Base-by-base conservation (phyloP, 2,888 invertebrate genomes). In the Nephrocerus scutellatus region DNA sequence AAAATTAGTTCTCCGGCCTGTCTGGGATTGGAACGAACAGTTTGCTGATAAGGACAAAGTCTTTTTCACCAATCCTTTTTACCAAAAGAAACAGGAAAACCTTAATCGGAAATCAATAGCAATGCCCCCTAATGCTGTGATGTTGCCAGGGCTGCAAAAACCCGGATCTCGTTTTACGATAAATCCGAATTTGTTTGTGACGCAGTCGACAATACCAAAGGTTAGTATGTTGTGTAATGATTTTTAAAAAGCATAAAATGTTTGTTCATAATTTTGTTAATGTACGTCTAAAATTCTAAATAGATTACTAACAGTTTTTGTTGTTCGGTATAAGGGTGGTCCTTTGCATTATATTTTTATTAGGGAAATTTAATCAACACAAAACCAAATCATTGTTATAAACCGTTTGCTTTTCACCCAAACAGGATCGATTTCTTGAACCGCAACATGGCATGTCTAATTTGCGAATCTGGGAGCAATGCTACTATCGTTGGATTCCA, bases 21-120 rank as follows among this genome's bases (percentile, higher is more conserved):
- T 86, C 3, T 93, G 92, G 92, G 86, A 90, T 59, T 92, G 91
- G 91, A 76, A 79, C 40, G 82, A 86, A 56, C 91, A 91, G 66
- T 90, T 90, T 60, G 74, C 76, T 1, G 84, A 86, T 31, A 80
- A 80, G 40, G 90, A 92, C 59, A 80, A 83, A 41, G 73, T 80
- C 4, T 71, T 90, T 46, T 92, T 93, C 63, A 79, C 80, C 57
- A 93, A 92, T 66, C 91, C 92, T 0, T 71, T 92, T 25, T 92
- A 76, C 59, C 72, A 73, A 6, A 57, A 56, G 10, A 58, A 59
- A 15, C 55, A 56, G 19, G 54, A 60, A 20, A 42, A 45, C 10
- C 43, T 51, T 23, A 51, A 50, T 20, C 57, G 66, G 10, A 58
- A 66, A 39, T 63, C 66, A 2, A 46, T 66, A 37, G 63, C 59